These are phyloP conservation scores for Taeniopygia guttata DNA, from an alignment of 2,797 vertebrate species.

Conservation along the genomic window DNA sequence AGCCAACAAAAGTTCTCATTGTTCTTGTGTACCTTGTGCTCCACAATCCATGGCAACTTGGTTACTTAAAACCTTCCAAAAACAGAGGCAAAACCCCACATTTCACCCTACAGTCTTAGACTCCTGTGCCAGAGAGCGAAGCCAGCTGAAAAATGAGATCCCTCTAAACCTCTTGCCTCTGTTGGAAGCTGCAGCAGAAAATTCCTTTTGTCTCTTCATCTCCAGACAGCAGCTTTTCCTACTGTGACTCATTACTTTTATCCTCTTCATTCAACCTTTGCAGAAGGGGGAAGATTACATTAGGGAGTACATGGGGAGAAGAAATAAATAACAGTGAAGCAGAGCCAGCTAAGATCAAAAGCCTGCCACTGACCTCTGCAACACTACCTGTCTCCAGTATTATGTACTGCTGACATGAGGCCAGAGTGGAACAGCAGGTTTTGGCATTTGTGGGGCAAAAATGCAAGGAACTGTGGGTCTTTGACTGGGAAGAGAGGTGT, in stretches of 20 bases:
- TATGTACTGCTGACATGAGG: background rate
- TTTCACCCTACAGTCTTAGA: background rate
- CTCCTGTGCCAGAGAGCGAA: background rate
- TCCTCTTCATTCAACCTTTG: background rate
- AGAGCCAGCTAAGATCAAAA: background rate
- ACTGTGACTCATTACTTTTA: conserved; percentile 6
- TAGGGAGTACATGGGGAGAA: background rate
- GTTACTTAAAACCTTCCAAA: conserved; percentile 21
- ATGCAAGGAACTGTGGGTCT: background rate
- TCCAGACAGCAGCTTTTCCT: background rate
- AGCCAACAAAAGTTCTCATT: background rate
- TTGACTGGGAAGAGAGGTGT: background rate
- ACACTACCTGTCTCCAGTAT: background rate
- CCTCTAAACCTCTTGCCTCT: background rate
- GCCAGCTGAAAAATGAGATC: background rate
- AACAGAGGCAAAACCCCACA: background rate
- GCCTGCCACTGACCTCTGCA: background rate
- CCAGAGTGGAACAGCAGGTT: background rate
- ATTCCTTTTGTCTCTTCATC: conserved; percentile 4
- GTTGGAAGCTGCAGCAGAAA: conserved; percentile 28
- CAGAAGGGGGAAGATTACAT: background rate
- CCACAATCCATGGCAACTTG: background rate
- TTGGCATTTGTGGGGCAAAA: background rate
- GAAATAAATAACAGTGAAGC: background rate
- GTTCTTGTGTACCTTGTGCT: background rate